These are phyloP conservation scores for Neomorphus geoffroyi DNA, from an alignment of 2,797 vertebrate species.

Conservation along the genomic window DNA sequence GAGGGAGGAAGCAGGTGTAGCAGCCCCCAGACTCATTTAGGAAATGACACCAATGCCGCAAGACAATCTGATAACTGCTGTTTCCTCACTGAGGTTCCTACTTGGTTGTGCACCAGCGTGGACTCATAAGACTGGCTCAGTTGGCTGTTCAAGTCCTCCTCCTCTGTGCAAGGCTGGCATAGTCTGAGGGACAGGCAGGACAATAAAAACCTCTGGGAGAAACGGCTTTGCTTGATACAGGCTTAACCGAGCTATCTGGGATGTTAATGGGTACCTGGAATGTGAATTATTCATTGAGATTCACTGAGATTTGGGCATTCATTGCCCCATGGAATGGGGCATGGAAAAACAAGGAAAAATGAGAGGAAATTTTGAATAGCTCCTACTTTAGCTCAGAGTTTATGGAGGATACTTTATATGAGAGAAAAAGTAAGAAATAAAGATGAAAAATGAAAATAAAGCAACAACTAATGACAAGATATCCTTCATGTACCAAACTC, in stretches of 20 bases:
- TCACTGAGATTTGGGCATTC: background rate
- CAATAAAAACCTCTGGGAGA: background rate
- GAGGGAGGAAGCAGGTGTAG: background rate
- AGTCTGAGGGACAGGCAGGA: background rate
- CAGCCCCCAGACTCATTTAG: background rate
- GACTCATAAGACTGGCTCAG: background rate
- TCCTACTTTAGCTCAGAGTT: background rate
- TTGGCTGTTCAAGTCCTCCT: background rate
- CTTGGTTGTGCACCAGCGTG: background rate
- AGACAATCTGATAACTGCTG: background rate
- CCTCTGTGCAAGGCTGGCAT: background rate
- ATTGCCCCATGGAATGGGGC: background rate
- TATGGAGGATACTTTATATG: background rate
- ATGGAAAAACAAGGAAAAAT: background rate
- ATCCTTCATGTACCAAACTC: background rate
- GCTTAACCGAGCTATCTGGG: background rate
- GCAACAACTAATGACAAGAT: background rate
- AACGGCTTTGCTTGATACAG: background rate
- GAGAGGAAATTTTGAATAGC: background rate
- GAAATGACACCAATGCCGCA: background rate
- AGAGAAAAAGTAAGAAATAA: background rate
- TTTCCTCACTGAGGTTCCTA: background rate
- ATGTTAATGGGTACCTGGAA: background rate
- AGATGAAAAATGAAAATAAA: background rate
- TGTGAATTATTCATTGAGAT: background rate